Evolutionary conservation across 2,113 vertebrate species (phyloP), one percentile per base, ranked within the genome.

Genomic region (Sapajus apella): DNA sequence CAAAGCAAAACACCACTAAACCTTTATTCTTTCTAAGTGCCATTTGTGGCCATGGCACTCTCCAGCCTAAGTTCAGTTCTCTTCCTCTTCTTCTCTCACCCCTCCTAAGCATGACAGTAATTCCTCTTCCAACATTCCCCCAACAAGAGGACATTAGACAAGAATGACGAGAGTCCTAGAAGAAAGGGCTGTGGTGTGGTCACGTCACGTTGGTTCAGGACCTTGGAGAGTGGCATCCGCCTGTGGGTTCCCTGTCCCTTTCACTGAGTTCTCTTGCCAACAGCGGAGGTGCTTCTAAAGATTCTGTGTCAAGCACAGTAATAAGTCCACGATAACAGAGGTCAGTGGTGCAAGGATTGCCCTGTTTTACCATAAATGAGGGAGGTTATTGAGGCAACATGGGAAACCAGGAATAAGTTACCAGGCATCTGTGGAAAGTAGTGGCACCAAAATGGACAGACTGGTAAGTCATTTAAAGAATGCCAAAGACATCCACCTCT

Each of bases 191-290:
- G 35, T 37, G 17, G 40, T 18, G 23, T 8, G 8, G 0, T 6
- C 52, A 6, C 0, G 0, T 1, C 1, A 0, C 17, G 16, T 35
- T 47, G 17, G 0, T 94, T 97, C 95, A 96, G 96, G 9, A 96
- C 93, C 89, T 91, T 87, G 95, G 95, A 97, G 82, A 97, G 66
- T 40, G 40, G 18, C 43, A 61, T 0, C 8, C 14, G 17, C 5
- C 25, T 4, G 0, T 0, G 2, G 1, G 1, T 7, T 47, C 9
- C 66, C 82, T 0, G 21, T 1, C 30, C 47, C 16, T 17, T 89
- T 82, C 83, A 27, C 5, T 12, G 55, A 64, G 40, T 13, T 30
- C 25, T 7, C 8, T 82, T 2, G 17, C 27, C 8, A 40, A n/a
- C 23, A 37, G 12, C 30, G 12, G 5, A 21, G 10, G 8, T 45